A percentile compares a stretch with the other conserved stretches of the same genome.
Evolutionary conservation across 2,888 invertebrate genomes (phyloP).

Genomic region (Iselma pallidipennis): DNA sequence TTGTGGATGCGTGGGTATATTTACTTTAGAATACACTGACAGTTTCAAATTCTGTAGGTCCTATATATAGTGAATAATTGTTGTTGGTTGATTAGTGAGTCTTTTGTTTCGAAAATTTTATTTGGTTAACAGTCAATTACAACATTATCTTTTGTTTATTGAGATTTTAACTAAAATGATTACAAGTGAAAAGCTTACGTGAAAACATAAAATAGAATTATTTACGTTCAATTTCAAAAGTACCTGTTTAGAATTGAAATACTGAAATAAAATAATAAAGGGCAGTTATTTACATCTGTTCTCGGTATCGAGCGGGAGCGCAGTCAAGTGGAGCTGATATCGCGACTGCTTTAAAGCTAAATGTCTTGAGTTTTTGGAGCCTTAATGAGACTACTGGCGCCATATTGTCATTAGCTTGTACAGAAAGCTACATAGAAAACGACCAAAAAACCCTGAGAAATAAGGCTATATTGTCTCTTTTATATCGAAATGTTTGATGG

Average conservation of each 20-base stretch:
- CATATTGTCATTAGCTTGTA: slow-evolving; percentile 32
- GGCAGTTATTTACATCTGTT: slow-evolving; percentile 34
- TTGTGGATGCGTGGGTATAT: too few species aligned
- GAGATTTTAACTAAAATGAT: slow-evolving; percentile 16
- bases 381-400: slow-evolving; percentile 34
- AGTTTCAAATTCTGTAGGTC: too few species aligned
- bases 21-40: too few species aligned
- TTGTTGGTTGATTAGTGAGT: not conserved
- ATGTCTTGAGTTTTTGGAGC: slow-evolving; percentile 32
- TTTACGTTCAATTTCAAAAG: slow-evolving; percentile 32
- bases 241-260: slow-evolving; percentile 33
- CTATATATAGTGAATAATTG: too few species aligned
- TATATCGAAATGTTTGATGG: slow-evolving; percentile 37
- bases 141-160: slow-evolving; percentile 15
- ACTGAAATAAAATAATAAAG: slow-evolving; percentile 30
- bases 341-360: slow-evolving; percentile 30
- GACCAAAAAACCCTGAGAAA: slow-evolving; percentile 26
- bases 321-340: slow-evolving; percentile 29
- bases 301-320: slow-evolving; percentile 26
- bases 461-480: slow-evolving; percentile 31
- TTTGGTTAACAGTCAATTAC: too few species aligned
- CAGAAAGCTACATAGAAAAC: slow-evolving; percentile 25
- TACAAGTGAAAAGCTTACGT: slow-evolving; percentile 31
- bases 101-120: not conserved
- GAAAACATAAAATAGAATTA: slow-evolving; percentile 28